A percentile compares a stretch with the other conserved stretches of the same genome.
phyloP scores from a whole-genome alignment of 2,113 vertebrate genomes.

The Rhynchopsitta pachyrhyncha region DNA sequence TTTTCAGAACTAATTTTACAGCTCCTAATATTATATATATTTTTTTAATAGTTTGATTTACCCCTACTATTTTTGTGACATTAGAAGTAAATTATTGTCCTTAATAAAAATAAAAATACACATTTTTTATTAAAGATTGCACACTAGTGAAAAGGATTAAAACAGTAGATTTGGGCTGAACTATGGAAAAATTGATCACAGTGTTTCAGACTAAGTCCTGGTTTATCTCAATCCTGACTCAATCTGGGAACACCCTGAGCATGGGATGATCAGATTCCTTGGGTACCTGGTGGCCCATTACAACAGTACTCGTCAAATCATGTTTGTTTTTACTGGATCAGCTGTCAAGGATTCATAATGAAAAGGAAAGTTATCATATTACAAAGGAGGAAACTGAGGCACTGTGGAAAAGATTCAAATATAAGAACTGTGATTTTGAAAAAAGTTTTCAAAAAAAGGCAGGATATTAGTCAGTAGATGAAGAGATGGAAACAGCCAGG shows the following conservation, averaged over 20 bases:
- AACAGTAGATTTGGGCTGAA: neutral
- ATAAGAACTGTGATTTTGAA: neutral
- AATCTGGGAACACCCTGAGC: neutral
- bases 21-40: neutral
- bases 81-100: neutral
- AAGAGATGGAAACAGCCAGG: neutral
- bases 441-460: neutral
- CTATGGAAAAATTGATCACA: rapidly evolving
- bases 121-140: neutral
- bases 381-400: neutral
- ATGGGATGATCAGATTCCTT: neutral
- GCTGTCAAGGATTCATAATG: neutral
- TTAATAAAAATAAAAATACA: neutral
- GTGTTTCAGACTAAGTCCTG: neutral
- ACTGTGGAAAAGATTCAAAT: neutral
- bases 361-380: neutral
- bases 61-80: neutral
- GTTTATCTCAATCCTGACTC: neutral
- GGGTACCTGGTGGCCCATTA: neutral
- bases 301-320: neutral
- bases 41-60: neutral
- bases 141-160: neutral
- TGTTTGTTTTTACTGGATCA: neutral
- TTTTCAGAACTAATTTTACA: neutral
- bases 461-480: neutral